Evolutionary conservation across 2,113 vertebrate species (phyloP).

Genomic region (Phaetusa simplex): DNA sequence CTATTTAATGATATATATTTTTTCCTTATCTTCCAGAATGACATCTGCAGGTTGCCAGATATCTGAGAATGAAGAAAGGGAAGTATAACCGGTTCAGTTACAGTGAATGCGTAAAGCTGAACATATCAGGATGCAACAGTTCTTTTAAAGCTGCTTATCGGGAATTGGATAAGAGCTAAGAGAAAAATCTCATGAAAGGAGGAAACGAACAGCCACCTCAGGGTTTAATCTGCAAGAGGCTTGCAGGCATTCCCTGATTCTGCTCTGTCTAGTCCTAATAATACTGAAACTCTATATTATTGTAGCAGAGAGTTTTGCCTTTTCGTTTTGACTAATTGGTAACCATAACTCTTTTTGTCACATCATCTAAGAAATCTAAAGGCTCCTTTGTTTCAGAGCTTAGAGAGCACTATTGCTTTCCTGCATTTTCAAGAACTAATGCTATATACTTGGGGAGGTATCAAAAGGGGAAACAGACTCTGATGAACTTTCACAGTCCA

Average conservation of each 20-base stretch:
- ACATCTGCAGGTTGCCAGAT: background rate
- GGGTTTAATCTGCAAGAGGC: background rate
- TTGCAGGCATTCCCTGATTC: background rate
- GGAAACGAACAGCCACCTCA: background rate
- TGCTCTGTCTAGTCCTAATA: background rate
- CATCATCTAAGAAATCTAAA: background rate
- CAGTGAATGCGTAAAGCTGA: background rate
- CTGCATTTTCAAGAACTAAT: background rate
- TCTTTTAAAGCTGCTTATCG: slow-evolving; percentile 35
- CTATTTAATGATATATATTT: background rate
- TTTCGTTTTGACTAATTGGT: background rate
- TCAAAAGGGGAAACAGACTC: background rate
- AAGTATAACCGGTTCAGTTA: background rate
- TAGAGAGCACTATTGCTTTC: background rate
- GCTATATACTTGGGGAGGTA: background rate
- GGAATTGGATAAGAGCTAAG: background rate
- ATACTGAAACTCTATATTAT: background rate
- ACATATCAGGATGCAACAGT: background rate
- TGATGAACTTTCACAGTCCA: background rate
- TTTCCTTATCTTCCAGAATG: background rate
- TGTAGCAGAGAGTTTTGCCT: background rate
- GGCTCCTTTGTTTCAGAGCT: background rate
- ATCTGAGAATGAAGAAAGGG: background rate
- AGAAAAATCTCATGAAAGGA: slow-evolving; percentile 16
- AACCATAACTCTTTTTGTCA: background rate